Base-by-base conservation (phyloP, 2,888 invertebrate species). In the Phaedon cochleariae region DNA sequence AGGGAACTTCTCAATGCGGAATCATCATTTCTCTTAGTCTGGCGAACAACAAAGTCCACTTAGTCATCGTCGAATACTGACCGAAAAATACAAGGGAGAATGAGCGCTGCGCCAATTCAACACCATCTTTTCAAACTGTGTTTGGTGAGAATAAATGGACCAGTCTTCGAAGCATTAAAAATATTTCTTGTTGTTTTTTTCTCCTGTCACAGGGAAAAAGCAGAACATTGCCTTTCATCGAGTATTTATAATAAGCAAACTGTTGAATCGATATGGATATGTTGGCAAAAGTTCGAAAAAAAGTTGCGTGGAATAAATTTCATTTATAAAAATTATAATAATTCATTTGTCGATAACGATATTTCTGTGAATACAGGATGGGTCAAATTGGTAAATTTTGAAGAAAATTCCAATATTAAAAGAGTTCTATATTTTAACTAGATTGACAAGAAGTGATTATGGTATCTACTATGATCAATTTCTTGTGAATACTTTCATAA, bases 21-120 rank as follows among this genome's bases (percentile, higher is more conserved):
- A 84, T 84, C 84, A 83, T 84, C 84, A 85, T 85, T 85, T 85
- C 83, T 85, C 85, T 84, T 83, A 83, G 84, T 85, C 85, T 80
- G 77, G 77, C 81, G 82, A 85, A 85, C 85, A 85, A 85, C 85
- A 82, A 85, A 85, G 84, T 85, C 83, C 85, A 85, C 85, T 85
- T 85, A 84, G 85, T 85, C 85, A 84, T 84, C 81, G 84, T 83
- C 83, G 81, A 81, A 79, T 75, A 74, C 76, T 78, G 80, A 78
- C 77, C 79, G 79, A 79, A 80, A 79, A 80, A 80, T 79, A 76
- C 77, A 76, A 77, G 77, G 76, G 79, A 76, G 76, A 77, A 76
- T 76, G 75, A 78, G 74, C 76, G 75, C 75, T 74, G 77, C 77
- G 77, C 77, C 77, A 76, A 77, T 78, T 78, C 77, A 77, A 77